Evolutionary conservation across 30 jellyfish, hydroid and myxozoan species (phyloP).

Genomic region (Pseudorhiza aurosa): DNA sequence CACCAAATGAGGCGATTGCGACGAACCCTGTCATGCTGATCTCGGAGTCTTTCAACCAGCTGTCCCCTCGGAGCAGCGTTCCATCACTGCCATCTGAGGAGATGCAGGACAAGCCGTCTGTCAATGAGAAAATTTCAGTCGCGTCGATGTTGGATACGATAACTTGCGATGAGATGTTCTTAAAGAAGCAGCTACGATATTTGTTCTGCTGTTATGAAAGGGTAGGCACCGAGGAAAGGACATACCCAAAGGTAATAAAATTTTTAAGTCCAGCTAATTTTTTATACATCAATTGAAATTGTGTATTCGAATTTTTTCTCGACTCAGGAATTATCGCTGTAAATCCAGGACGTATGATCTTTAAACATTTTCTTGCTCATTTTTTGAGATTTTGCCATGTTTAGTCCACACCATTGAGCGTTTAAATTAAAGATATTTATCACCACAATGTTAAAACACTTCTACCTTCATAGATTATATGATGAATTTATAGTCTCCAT

Average conservation of each 20-base stretch:
- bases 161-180: conserved; percentile 25
- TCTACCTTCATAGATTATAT: too few species aligned
- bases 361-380: too few species aligned
- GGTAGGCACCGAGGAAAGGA: conserved; percentile 78
- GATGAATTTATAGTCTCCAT: too few species aligned
- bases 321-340: too few species aligned
- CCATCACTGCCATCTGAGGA: conserved; percentile 66
- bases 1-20: conserved; percentile 13
- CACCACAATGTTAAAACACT: too few species aligned
- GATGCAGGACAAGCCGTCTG: conserved; percentile 53
- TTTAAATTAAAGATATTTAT: too few species aligned
- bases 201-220: conserved; percentile 70
- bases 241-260: conserved; percentile 64
- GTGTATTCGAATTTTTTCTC: neutral
- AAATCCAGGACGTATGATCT: too few species aligned
- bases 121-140: conserved; percentile 39
- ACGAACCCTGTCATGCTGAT: conserved; percentile 47
- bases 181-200: conserved; percentile 57
- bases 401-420: too few species aligned
- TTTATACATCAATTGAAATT: neutral
- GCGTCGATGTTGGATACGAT: conserved; percentile 29
- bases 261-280: neutral
- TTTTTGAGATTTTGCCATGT: too few species aligned
- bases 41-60: conserved; percentile 37
- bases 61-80: conserved; percentile 25